These are phyloP conservation scores for Diprion similis DNA, from an alignment of 1,140 invertebrate species.

Conservation along the genomic window DNA sequence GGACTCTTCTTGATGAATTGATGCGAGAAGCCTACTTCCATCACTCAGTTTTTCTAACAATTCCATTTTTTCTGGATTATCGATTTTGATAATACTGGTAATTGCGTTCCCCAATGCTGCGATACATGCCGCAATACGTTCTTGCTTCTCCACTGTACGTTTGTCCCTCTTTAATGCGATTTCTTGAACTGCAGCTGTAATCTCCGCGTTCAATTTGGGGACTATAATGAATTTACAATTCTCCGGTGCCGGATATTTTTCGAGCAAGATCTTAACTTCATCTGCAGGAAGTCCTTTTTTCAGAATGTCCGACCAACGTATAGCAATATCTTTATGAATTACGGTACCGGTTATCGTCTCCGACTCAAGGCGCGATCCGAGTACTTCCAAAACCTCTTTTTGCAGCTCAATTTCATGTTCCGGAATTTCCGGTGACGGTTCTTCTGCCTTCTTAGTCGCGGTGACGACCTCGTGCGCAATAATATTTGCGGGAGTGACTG, in stretches of 20 bases:
- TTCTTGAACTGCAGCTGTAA: conserved; percentile 16
- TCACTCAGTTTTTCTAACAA: conserved; percentile 22
- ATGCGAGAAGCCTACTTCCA: conserved; percentile 17
- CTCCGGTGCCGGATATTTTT: conserved; percentile 17
- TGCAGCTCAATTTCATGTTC: conserved; percentile 18
- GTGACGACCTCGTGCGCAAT: too few species aligned
- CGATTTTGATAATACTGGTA: conserved; percentile 9
- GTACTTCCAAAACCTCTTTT: conserved; percentile 13
- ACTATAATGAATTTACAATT: conserved; percentile 12
- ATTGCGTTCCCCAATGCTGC: conserved; percentile 10
- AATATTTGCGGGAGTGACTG: too few species aligned
- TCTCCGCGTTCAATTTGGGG: conserved; percentile 17
- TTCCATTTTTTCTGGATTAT: conserved; percentile 9
- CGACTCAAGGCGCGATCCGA: conserved; percentile 14
- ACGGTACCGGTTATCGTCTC: conserved; percentile 13
- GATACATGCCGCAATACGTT: conserved; percentile 18
- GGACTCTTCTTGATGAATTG: conserved; percentile 18
- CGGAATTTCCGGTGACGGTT: too few species aligned
- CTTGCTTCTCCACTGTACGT: conserved; percentile 19
- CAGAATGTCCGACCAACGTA: conserved; percentile 19
- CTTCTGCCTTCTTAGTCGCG: too few species aligned
- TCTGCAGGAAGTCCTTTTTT: conserved; percentile 10
- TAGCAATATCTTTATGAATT: conserved; percentile 17
- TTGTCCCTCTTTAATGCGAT: conserved; percentile 14
- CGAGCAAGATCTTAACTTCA: conserved; percentile 11